Evolutionary conservation across 1,140 invertebrate species (phyloP).

Genomic region (Chlorops oryzae): DNA sequence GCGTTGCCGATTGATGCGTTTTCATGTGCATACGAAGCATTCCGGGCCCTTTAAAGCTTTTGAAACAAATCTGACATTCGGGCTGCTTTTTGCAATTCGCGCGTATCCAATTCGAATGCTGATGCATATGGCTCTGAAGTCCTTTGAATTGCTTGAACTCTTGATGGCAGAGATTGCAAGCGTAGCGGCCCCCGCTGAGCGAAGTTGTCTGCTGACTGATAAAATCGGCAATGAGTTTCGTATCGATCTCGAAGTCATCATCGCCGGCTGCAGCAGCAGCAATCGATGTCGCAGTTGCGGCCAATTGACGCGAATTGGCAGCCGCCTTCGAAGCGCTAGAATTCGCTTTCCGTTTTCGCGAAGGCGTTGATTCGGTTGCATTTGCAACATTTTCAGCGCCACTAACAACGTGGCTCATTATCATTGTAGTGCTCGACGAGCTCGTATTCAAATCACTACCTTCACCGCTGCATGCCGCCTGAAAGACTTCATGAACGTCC

Average conservation of each 20-base stretch:
- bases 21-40: slow-evolving; percentile 59
- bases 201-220: slow-evolving; percentile 38
- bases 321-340: too few species aligned
- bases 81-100: slow-evolving; percentile 59
- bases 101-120: slow-evolving; percentile 55
- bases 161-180: slow-evolving; percentile 56
- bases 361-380: too few species aligned
- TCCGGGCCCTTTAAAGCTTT: slow-evolving; percentile 55
- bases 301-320: slow-evolving; percentile 34
- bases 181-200: slow-evolving; percentile 49
- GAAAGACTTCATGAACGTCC: slow-evolving; percentile 12
- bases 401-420: too few species aligned
- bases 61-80: slow-evolving; percentile 54
- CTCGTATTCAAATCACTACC: too few species aligned
- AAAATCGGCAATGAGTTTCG: slow-evolving; percentile 42
- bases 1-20: slow-evolving; percentile 54
- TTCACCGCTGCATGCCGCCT: slow-evolving; percentile 9
- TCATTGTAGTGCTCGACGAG: too few species aligned
- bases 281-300: slow-evolving; percentile 40
- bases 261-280: slow-evolving; percentile 34
- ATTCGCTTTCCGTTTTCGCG: too few species aligned
- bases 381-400: too few species aligned
- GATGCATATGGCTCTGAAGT: slow-evolving; percentile 55
- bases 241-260: slow-evolving; percentile 40
- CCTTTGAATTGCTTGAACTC: slow-evolving; percentile 56